Evolutionary conservation across 2,888 invertebrate species (phyloP).

Genomic region (Crematogaster levior): DNA sequence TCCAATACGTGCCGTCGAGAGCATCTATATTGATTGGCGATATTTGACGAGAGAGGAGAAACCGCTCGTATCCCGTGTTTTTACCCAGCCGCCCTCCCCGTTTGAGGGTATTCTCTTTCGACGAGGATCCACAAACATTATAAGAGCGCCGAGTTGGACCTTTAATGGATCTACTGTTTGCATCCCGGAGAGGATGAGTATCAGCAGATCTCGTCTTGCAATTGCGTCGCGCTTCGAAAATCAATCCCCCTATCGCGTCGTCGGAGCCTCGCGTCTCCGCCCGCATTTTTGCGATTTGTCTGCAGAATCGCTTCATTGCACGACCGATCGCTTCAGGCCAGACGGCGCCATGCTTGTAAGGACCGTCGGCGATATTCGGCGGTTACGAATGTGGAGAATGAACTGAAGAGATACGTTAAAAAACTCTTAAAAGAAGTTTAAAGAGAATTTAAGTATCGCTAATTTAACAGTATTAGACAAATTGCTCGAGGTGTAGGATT

Average conservation of each 20-base stretch:
- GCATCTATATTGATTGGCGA: conserved; percentile 40
- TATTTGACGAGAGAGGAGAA: conserved; percentile 43
- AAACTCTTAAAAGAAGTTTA: too few relatives aligned
- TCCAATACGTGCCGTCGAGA: conserved; percentile 26
- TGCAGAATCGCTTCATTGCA: conserved; percentile 42
- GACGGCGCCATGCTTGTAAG: conserved; percentile 25
- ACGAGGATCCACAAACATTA: conserved; percentile 69
- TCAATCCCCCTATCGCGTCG: conserved; percentile 58
- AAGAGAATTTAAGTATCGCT: neutral
- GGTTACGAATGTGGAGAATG: neutral
- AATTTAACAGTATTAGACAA: neutral
- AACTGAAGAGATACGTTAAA: neutral
- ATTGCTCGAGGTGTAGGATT: neutral
- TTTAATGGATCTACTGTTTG: conserved; percentile 80
- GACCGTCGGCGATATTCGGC: conserved; percentile 8
- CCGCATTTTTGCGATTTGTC: conserved; percentile 58
- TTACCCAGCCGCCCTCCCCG: conserved; percentile 33
- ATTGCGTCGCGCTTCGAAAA: conserved; percentile 61
- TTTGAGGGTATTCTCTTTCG: conserved; percentile 60
- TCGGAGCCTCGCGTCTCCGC: neutral
- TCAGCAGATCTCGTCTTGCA: conserved; percentile 61
- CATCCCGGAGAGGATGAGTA: conserved; percentile 68
- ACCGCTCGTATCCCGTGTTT: conserved; percentile 49
- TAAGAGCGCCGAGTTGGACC: conserved; percentile 63
- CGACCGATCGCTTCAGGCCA: conserved; percentile 23